phyloP scores from a whole-genome alignment of 2,888 invertebrate genomes.

The Tachina lurida region DNA sequence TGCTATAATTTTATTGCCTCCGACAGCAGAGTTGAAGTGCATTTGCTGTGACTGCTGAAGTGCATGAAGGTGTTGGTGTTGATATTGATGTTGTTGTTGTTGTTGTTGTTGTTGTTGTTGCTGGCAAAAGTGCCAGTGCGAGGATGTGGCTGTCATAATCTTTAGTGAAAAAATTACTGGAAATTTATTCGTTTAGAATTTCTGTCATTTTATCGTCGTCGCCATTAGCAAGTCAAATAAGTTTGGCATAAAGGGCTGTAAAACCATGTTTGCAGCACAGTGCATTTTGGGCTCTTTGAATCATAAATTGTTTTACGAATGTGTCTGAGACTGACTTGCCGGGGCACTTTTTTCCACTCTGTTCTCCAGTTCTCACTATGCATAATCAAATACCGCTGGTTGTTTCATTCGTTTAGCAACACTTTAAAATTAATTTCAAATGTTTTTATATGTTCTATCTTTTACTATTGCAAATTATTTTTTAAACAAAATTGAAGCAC shows the following conservation, averaged over 20 bases:
- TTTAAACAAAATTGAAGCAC: constrained; percentile 37
- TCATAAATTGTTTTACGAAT: not conserved
- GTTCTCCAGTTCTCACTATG: not conserved
- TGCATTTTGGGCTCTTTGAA: not conserved
- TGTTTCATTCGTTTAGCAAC: constrained; percentile 17
- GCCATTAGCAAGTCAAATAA: constrained; percentile 67
- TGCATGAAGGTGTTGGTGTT: constrained; percentile 1
- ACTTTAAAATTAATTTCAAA: constrained; percentile 54
- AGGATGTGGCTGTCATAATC: constrained; percentile 62
- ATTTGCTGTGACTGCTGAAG: constrained; percentile 20
- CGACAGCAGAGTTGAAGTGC: constrained; percentile 44
- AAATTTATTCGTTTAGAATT: constrained; percentile 65
- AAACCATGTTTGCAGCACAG: constrained; percentile 17
- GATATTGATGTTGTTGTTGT: constrained; percentile 14
- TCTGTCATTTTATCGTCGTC: constrained; percentile 41
- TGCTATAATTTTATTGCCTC: constrained; percentile 57
- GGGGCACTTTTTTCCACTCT: not conserved
- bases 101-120: constrained; percentile 13
- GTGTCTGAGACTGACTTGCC: not conserved
- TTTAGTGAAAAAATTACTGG: constrained; percentile 29
- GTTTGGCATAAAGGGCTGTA: constrained; percentile 31
- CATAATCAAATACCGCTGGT: constrained; percentile 34
- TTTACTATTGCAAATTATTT: constrained; percentile 31
- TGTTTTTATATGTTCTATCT: not conserved
- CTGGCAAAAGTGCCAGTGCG: constrained; percentile 43